Conservation (phyloP, 2,113 vertebrate genomes). For the Phyllostomus hastatus region DNA sequence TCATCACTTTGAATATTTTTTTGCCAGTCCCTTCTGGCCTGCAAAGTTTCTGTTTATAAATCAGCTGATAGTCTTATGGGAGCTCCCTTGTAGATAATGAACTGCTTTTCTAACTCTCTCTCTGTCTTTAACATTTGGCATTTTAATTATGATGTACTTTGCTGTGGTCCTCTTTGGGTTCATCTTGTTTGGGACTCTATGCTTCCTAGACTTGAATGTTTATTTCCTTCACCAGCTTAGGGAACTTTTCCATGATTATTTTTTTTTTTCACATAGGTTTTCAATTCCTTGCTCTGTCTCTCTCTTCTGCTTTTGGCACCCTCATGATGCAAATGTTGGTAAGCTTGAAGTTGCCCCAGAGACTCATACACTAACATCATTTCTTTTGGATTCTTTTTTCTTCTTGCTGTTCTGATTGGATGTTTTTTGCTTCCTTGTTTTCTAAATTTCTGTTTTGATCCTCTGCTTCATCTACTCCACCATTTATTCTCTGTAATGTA, state of each 20-base stretch:
- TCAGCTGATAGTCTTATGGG: too few species aligned
- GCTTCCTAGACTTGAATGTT: not conserved
- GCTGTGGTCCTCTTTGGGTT: not conserved
- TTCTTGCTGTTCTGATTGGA: not conserved
- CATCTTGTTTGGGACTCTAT: not conserved
- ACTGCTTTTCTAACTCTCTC: too few species aligned
- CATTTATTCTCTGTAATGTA: not conserved
- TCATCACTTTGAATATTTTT: too few species aligned
- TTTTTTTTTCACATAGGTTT: not conserved
- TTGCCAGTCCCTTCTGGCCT: too few species aligned
- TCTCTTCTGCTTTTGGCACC: not conserved
- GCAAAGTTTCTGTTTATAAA: too few species aligned
- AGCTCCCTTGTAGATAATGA: too few species aligned
- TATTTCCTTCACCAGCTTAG: not conserved
- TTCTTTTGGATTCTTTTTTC: not conserved
- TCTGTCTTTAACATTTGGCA: not conserved
- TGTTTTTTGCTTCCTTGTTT: not conserved
- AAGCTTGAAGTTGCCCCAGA: too few species aligned
- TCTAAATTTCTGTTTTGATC: not conserved
- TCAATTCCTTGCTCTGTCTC: not conserved
- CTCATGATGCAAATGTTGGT: not conserved
- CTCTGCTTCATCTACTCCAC: not conserved
- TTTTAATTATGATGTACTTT: not conserved
- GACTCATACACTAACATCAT: not conserved
- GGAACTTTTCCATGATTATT: not conserved